Evolutionary conservation across 1,140 invertebrate genomes (phyloP).

Genomic region (Musca vetustissima): DNA sequence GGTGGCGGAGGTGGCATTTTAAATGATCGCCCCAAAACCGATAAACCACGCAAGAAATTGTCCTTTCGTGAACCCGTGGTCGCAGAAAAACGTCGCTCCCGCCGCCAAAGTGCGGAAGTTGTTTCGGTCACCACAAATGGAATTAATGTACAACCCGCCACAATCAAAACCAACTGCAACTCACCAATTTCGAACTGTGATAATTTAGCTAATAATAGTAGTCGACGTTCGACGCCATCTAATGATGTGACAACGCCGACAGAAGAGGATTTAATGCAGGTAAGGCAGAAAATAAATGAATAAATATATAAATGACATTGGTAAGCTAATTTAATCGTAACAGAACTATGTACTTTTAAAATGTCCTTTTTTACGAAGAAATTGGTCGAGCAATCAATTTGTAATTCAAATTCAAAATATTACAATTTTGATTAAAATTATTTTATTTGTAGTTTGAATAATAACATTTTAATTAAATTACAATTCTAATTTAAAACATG

Average conservation of each 20-base stretch:
- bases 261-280: conserved; percentile 15
- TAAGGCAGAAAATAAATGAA: too few relatives aligned
- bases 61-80: conserved; percentile 78
- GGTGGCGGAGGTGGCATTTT: conserved; percentile 29
- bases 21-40: conserved; percentile 53
- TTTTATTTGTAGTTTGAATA: too few relatives aligned
- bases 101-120: conserved; percentile 37
- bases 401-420: too few relatives aligned
- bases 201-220: conserved; percentile 33
- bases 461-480: too few relatives aligned
- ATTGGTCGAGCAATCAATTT: too few relatives aligned
- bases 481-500: too few relatives aligned
- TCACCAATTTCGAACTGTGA: conserved; percentile 33
- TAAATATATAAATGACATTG: too few relatives aligned
- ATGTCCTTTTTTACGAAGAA: too few relatives aligned
- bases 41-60: conserved; percentile 78
- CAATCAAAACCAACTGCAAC: conserved; percentile 1
- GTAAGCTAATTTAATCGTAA: too few relatives aligned
- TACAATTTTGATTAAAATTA: too few relatives aligned
- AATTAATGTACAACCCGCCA: conserved; percentile 2
- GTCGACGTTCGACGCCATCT: conserved; percentile 11
- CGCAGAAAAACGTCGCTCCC: conserved; percentile 35
- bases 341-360: too few relatives aligned
- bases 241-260: conserved; percentile 8
- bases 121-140: neutral